Conservation (phyloP, 2,113 vertebrate genomes). For the Ophthalmolycus amberensis region DNA sequence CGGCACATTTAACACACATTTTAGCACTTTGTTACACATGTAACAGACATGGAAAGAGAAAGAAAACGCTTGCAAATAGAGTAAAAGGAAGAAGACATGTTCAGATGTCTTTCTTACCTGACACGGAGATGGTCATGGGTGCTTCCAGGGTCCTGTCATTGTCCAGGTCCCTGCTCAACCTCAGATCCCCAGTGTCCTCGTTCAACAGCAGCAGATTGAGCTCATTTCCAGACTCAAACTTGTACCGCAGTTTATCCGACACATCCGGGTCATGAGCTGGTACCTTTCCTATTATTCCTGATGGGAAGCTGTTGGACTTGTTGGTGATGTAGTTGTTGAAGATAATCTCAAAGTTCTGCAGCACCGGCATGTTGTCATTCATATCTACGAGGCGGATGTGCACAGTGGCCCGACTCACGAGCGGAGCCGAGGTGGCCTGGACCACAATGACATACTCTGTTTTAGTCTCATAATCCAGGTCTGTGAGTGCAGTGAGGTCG, state of each 20-base stretch:
- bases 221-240: conserved; percentile 94
- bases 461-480: conserved; percentile 93
- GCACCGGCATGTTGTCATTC: conserved; percentile 91
- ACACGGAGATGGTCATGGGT: conserved; percentile 92
- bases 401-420: conserved; percentile 94
- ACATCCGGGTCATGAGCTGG: conserved; percentile 95
- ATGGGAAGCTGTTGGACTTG: conserved; percentile 96
- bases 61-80: neutral
- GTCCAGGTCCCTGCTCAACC: conserved; percentile 92
- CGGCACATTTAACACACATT: neutral
- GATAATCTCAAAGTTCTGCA: conserved; percentile 95
- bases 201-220: conserved; percentile 91
- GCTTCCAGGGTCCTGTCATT: conserved; percentile 95
- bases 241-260: conserved; percentile 91
- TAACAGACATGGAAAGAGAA: neutral
- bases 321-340: conserved; percentile 98
- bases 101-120: conserved; percentile 84
- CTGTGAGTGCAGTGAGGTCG: conserved; percentile 90
- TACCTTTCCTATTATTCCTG: conserved; percentile 93
- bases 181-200: conserved; percentile 90
- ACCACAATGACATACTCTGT: conserved; percentile 94
- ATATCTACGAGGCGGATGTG: conserved; percentile 91
- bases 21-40: neutral
- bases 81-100: neutral
- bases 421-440: conserved; percentile 94